Evolutionary conservation across 2,797 vertebrate species (phyloP), one percentile per base, ranked within the genome.

Genomic region (Champsocephalus gunnari): DNA sequence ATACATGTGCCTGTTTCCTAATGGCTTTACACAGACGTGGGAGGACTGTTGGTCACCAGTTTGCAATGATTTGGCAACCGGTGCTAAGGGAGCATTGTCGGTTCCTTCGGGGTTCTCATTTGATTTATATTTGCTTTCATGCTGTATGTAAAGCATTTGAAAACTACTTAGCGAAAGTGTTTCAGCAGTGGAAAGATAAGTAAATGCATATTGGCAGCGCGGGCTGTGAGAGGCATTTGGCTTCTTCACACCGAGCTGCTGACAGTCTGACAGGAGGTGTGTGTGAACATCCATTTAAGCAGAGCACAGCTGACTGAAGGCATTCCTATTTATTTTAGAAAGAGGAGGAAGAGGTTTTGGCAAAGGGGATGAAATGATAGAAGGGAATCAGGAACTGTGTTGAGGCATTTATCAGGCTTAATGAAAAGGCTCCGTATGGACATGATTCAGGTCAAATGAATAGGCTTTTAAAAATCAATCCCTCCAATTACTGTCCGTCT

Each of bases 391-490:
- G 28, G 34, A 70, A 84, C 70, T 57, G 6, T 16, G 67, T 45
- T 21, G 59, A 63, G 71, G 59, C 75, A 86, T 91, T 88, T 80
- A 84, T 90, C 88, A 87, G 71, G 80, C 88, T 80, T 68, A 85
- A 79, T 81, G 50, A 85, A 83, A 91, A 66, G 12, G 7, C 72
- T 83, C 80, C 82, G 54, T 81, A 82, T 69, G 74, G 85, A 82
- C 77, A 70, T 16, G 73, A 54, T 89, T 91, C 59, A 60, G 88
- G 94, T 94, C 93, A 95, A 95, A 96, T 93, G 93, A 95, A 92
- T 64, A 85, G 47, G 81, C 85, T 77, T 81, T 92, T 94, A 83
- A 90, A 89, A 90, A 90, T 90, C 88, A 91, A 89, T 89, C 83
- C 76, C 47, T 34, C 82, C 87, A 87, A 93, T 91, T 89, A 91